Evolutionary conservation across 1,140 invertebrate genomes (phyloP), one percentile per base, ranked within the genome.

Genomic region (Gonatopus flavifemur): DNA sequence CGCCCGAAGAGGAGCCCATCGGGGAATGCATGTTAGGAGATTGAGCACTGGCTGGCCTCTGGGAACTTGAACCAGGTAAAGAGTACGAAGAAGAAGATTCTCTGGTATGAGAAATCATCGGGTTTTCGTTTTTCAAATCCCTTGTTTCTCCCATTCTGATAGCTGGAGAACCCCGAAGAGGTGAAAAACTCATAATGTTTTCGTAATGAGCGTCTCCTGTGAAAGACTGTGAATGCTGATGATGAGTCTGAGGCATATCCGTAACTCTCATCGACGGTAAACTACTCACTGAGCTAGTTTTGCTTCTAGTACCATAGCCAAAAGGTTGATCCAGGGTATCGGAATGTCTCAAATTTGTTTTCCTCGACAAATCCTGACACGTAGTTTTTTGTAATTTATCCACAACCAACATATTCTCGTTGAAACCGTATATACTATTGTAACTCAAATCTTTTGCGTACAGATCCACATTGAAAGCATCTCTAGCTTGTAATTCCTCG

Each of bases 401-500:
- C 1, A 57, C 57, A 0, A 62, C 61, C 5, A 72, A 35, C 62
- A 67, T 64, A 32, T 70, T 72, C 36, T 74, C 68, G 47, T 72
- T 72, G 25, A 72, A 66, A 2, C 67, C 72, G 21, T 76, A 74
- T 3, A 76, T 67, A 30, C 64, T 70, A 21, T 71, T 74, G 49
- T 76, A 72, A 18, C 68, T 72, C 0, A 72, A 37, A 33, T 76
- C 69, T 24, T 77, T 76, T 0, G 69, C 63, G 24, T 76, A 77
- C 3, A 70, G 28, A 32, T 77, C 74, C 0, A 72, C 65, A 41
- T 77, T 75, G n/a, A 77, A 70, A 1, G 69, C 68, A 32, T 80
- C 77, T 36, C 74, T 76, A 15, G 80, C 73, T 58, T 84, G 82
- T 21, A 88, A 67, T 49, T 85, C 80, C 57, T 84, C 81, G 22